Conservation (phyloP, 2,797 vertebrate species). For the Sparidentex hasta region DNA sequence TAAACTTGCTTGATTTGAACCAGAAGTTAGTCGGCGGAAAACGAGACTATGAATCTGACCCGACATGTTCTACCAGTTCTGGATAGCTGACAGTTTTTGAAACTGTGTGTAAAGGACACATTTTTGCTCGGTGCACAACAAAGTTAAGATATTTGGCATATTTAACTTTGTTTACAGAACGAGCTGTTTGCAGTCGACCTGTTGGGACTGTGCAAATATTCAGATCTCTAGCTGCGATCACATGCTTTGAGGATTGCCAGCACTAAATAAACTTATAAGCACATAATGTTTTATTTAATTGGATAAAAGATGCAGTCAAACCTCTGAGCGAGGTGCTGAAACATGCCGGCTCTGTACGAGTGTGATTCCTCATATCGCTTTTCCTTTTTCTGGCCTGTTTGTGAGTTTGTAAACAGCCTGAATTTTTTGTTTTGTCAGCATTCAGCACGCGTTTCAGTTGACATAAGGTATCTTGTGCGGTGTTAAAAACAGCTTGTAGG, state of each 20-base stretch:
- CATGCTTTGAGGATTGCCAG: constrained; percentile 10
- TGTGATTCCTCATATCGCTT: constrained; percentile 29
- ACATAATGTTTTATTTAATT: neutral
- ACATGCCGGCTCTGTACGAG: neutral
- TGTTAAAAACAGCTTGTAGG: constrained; percentile 80
- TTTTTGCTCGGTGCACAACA: too few species aligned
- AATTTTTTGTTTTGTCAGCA: constrained; percentile 74
- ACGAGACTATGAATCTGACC: too few species aligned
- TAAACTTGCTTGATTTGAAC: too few species aligned
- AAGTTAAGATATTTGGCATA: neutral
- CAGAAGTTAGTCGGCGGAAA: too few species aligned
- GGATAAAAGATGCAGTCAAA: constrained; percentile 24
- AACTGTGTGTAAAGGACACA: too few species aligned
- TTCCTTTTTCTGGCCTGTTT: constrained; percentile 46
- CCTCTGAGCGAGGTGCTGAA: constrained; percentile 5
- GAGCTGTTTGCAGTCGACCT: too few species aligned
- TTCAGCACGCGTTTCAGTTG: constrained; percentile 62
- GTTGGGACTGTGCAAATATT: neutral
- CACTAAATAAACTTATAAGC: neutral
- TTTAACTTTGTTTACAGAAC: neutral
- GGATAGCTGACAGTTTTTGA: too few species aligned
- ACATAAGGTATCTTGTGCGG: constrained; percentile 76
- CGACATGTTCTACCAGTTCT: too few species aligned
- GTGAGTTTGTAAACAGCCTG: constrained; percentile 63
- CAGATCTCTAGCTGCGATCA: neutral